Evolutionary conservation across 2,113 vertebrate species (phyloP), one percentile per base, ranked within the genome.

Genomic region (Ceratotherium simum): DNA sequence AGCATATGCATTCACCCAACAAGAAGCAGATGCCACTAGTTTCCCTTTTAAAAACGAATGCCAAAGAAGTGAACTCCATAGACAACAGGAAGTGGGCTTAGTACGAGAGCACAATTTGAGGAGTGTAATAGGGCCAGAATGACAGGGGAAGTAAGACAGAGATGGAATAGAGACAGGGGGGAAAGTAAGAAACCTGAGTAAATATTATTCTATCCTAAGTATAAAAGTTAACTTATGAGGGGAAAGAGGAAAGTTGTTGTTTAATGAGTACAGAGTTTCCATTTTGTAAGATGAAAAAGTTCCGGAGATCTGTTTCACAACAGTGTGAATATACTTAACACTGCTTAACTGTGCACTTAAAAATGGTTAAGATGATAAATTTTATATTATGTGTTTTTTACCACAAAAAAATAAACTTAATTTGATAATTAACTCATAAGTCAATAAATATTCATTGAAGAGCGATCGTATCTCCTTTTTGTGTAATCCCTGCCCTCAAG

Each of bases 21-120:
- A 60, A 51, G 54, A 93, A 81, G 54, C 69, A 92, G 23, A 70
- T 92, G 64, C 17, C n/a, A 46, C 23, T 87, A 64, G 10, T 83
- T 78, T 80, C n/a, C 16, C 46, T 90, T 95, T 95, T 87, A 51
- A 33, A 73, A 75, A 95, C 92, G 33, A 42, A 78, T 42, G 20
- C 51, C 36, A 64, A 90, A 33, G 73, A 91, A 54, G 2, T 51
- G 23, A 90, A 73, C 25, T 79, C n/a, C 39, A 16, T 4, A 76
- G 62, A 83, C 33, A 6, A 1, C 4, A 72, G 9, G 51, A 51
- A 81, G 39, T 42, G 29, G 8, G 16, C 65, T 91, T 69, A 78
- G 16, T 67, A 60, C 25, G 11, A 76, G n/a, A 75, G 81, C 31
- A 31, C 11, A 64, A 0, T 36, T 16, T 79, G 13, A 95, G n/a